phyloP scores from a whole-genome alignment of 2,113 vertebrate genomes.

The Heliornis fulica region DNA sequence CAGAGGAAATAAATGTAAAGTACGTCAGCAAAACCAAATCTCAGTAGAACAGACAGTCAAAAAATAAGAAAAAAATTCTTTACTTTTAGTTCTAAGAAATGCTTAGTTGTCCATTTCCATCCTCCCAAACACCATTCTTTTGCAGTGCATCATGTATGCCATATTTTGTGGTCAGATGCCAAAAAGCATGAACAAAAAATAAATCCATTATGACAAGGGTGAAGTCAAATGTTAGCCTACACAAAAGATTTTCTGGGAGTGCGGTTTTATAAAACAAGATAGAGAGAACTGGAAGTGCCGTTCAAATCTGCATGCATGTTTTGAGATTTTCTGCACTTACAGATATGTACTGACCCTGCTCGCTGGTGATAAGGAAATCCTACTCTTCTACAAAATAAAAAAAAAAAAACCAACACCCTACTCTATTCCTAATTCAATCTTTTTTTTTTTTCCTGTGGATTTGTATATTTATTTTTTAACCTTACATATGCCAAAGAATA shows the following conservation, averaged over 20 bases:
- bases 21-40: not conserved
- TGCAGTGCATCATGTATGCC: not conserved
- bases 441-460: not conserved
- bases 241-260: not conserved
- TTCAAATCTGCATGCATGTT: constrained; percentile 4
- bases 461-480: not conserved
- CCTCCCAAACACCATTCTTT: not conserved
- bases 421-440: not conserved
- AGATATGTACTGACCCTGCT: not conserved
- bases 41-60: not conserved
- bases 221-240: constrained; percentile 7
- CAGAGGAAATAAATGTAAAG: not conserved
- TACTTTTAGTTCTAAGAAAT: not conserved
- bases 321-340: constrained; percentile 29
- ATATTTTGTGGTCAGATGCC: not conserved
- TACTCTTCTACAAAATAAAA: not conserved
- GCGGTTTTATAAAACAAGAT: not conserved
- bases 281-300: not conserved
- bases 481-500: not conserved
- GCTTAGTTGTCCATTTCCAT: not conserved
- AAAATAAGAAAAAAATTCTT: not conserved
- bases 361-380: constrained; percentile 50
- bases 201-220: not conserved
- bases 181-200: not conserved
- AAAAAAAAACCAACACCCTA: no score